Evolutionary conservation across 2,113 vertebrate genomes (phyloP).

Genomic region (Lota lota): DNA sequence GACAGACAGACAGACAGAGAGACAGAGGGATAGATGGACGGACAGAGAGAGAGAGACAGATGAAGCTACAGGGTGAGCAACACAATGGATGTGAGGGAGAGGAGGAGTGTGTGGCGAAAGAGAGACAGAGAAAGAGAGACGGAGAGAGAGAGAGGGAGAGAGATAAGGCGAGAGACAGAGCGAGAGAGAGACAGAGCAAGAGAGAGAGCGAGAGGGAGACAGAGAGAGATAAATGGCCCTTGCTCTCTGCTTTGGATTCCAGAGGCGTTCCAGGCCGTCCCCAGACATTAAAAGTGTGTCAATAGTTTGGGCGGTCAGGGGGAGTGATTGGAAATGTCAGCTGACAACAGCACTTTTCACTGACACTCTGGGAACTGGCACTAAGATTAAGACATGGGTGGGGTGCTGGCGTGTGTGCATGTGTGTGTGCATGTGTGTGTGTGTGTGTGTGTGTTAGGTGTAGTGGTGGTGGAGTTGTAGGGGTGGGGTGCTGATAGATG

Average conservation of each 20-base stretch:
- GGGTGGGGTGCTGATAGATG: too few relatives aligned
- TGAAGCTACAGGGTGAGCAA: neutral
- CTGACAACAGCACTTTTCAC: slow-evolving; percentile 75
- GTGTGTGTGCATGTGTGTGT: neutral
- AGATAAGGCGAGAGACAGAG: too few relatives aligned
- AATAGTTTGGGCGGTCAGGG: slow-evolving; percentile 63
- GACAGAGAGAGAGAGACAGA: neutral
- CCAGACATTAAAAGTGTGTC: slow-evolving; percentile 72
- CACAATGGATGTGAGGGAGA: neutral
- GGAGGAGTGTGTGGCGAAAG: neutral
- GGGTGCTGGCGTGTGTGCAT: slow-evolving; percentile 23
- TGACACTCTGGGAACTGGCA: slow-evolving; percentile 72
- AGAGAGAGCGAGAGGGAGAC: slow-evolving; percentile 17
- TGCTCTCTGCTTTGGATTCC: slow-evolving; percentile 54
- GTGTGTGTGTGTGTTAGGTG: slow-evolving; percentile 3
- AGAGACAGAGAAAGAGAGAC: slow-evolving; percentile 4
- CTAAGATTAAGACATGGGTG: slow-evolving; percentile 41
- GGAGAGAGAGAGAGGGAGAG: too few relatives aligned
- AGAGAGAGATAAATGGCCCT: slow-evolving; percentile 52
- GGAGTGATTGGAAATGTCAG: slow-evolving; percentile 76
- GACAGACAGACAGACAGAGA: slow-evolving; percentile 15
- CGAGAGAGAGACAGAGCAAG: neutral
- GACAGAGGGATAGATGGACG: slow-evolving; percentile 25
- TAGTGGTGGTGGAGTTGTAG: too few relatives aligned
- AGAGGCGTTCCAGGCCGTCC: slow-evolving; percentile 43